phyloP scores from a whole-genome alignment of 1,140 invertebrate genomes.

The Caerostris extrusa region DNA sequence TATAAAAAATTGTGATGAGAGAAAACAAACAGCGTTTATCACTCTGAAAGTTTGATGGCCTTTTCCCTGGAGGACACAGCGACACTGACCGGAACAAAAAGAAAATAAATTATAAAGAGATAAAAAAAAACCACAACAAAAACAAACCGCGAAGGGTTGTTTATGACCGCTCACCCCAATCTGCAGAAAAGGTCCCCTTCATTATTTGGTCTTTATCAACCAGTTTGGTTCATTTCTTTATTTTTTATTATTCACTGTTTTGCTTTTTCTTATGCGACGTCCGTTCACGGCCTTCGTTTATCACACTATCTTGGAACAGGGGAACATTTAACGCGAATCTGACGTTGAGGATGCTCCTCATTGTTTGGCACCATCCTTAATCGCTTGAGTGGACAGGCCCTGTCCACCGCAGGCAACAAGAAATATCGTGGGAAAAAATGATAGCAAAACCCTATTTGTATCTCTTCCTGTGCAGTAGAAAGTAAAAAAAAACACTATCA shows the following conservation, averaged over 20 bases:
- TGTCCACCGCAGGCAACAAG: constrained; percentile 21
- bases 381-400: constrained; percentile 36
- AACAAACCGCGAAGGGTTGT: not conserved
- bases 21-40: constrained; percentile 37
- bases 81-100: constrained; percentile 15
- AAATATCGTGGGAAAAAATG: constrained; percentile 28
- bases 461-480: not conserved
- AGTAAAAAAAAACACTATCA: too few species aligned
- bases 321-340: not conserved
- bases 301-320: not conserved
- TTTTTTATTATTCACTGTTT: not conserved
- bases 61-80: constrained; percentile 33
- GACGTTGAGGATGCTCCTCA: not conserved
- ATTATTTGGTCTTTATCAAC: constrained; percentile 1
- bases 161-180: constrained; percentile 42
- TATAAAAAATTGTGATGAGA: not conserved
- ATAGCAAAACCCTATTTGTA: not conserved
- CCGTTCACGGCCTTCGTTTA: not conserved
- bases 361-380: not conserved
- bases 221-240: not conserved
- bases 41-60: constrained; percentile 62
- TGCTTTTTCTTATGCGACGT: not conserved
- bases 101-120: not conserved
- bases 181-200: not conserved
- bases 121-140: too few species aligned